Evolutionary conservation across 2,888 invertebrate species (phyloP), one percentile per base, ranked within the genome.

Genomic region (Gasteruption jaculator): DNA sequence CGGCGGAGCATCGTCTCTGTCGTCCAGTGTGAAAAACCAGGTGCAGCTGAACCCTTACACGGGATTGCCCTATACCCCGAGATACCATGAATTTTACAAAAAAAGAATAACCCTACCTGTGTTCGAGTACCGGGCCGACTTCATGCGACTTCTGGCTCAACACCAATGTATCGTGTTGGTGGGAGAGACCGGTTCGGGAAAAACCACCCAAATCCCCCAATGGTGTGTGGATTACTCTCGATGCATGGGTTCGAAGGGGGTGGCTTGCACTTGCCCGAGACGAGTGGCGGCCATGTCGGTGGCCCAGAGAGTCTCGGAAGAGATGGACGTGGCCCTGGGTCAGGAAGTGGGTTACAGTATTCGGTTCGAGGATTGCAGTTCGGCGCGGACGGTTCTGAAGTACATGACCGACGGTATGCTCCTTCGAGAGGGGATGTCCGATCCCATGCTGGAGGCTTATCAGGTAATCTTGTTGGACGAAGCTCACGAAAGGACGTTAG

Each of bases 351-450:
- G 94, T 45, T 94, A 94, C 68, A 90, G 93, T 65, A 99, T 99
- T 66, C 89, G 99, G 78, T 99, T 99, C 66, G 99, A 99, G 72
- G 97, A 99, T 74, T 97, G 97, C 65, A 94, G 96, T 2, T 92
- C 93, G 1, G 81, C 89, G 0, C 90, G 87, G 64, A 99, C 97
- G 0, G 78, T 95, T 19, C 76, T 99, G 2, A 99, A 99, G 65
- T 97, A 99, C 70, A 93, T 97, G 93, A 99, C 99, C 10, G 97
- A 99, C 61, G 99, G 99, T 91, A 99, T 99, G 99, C 81, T 99
- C 71, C 75, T 99, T 21, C 77, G 99, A 47, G 99, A 99, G 76
- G 97, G 94, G 0, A 99, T 99, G 99, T 95, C 94, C 0, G 96
- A 97, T 71, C 97, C 99, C 0, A 89, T 97, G 84, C 73, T 99